These are phyloP conservation scores for Dryadula phaetusa DNA, from an alignment of 2,888 invertebrate genomes.

Conservation along the genomic window DNA sequence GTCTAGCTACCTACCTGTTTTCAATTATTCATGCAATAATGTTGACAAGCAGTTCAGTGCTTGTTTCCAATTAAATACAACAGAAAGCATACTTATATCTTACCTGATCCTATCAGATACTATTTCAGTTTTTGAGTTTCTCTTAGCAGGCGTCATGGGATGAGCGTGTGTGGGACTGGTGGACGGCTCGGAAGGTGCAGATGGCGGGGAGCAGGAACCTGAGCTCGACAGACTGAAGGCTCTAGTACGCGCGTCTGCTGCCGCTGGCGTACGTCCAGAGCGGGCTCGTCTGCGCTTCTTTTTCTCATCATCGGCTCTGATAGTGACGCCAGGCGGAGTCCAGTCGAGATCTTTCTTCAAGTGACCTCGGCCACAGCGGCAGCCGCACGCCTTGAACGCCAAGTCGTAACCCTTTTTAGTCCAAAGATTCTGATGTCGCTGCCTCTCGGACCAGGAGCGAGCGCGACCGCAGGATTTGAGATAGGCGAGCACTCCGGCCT, in stretches of 20 bases:
- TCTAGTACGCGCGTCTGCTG: slow-evolving; percentile 84
- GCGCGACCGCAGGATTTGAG: slow-evolving; percentile 96
- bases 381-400: slow-evolving; percentile 97
- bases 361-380: slow-evolving; percentile 96
- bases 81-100: slow-evolving; percentile 63
- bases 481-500: slow-evolving; percentile 93
- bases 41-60: slow-evolving; percentile 33
- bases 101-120: slow-evolving; percentile 92
- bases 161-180: slow-evolving; percentile 88
- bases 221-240: slow-evolving; percentile 91
- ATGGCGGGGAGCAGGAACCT: slow-evolving; percentile 92
- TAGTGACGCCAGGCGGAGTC: slow-evolving; percentile 88
- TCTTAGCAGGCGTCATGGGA: slow-evolving; percentile 84
- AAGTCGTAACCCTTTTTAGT: slow-evolving; percentile 98
- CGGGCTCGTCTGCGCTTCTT: slow-evolving; percentile 74
- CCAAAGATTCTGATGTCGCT: slow-evolving; percentile 97
- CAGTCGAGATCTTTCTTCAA: slow-evolving; percentile 97
- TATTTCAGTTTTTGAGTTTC: slow-evolving; percentile 91
- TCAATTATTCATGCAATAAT: slow-evolving; percentile 47
- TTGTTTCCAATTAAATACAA: slow-evolving; percentile 25
- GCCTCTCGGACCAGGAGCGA: slow-evolving; percentile 97
- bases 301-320: slow-evolving; percentile 78
- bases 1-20: slow-evolving; percentile 41
- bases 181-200: slow-evolving; percentile 90
- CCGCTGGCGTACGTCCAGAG: slow-evolving; percentile 68